Evolutionary conservation across 2,113 vertebrate genomes (phyloP), one percentile per base, ranked within the genome.

Genomic region (Phrynosoma platyrhinos): DNA sequence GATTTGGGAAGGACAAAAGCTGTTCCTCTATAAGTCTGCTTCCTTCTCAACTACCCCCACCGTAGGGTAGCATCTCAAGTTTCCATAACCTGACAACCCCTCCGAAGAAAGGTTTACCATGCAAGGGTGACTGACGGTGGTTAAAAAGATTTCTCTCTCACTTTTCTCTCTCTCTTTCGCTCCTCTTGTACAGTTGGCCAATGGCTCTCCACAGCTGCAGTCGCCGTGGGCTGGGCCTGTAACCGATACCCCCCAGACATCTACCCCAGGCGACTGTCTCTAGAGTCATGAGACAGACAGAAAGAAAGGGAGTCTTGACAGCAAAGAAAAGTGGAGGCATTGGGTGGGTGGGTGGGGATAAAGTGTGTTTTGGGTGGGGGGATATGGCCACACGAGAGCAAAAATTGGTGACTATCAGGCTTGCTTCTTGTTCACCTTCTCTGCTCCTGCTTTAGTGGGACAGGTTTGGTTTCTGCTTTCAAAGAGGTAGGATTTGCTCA

Each of bases 171-270:
- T 88, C 76, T 88, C 80, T 20, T 71, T 83, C 20, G n/a, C 76
- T 81, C n/a, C 72, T 30, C 85, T 81, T 87, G 87, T 42, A 2
- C 62, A 53, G 58, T 68, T 40, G 80, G 86, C 86, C 86, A 88
- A 88, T 88, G 86, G 80, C 80, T 88, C 42, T 72, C 40, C 87
- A 27, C 80, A 68, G 80, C 71, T 88, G 80, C 87, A 88, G 87
- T 3, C 80, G 55, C 72, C 25, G 72, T 83, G 87, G 87, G 87
- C 80, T 77, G 80, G 58, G 80, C 86, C 87, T 88, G 87, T 88
- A 88, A 88, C 80, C 3, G 87, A 88, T 88, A 88, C 87, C 87
- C 87, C 84, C 72, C 66, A 88, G 87, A 88, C 87, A 68, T 83
- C 72, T 53, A 88, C 87, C 58, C 79, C 23, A 58, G 80, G 87